A percentile compares a stretch with the other conserved stretches of the same genome.
phyloP scores from a whole-genome alignment of 2,797 vertebrate genomes.

The Artibeus lituratus region DNA sequence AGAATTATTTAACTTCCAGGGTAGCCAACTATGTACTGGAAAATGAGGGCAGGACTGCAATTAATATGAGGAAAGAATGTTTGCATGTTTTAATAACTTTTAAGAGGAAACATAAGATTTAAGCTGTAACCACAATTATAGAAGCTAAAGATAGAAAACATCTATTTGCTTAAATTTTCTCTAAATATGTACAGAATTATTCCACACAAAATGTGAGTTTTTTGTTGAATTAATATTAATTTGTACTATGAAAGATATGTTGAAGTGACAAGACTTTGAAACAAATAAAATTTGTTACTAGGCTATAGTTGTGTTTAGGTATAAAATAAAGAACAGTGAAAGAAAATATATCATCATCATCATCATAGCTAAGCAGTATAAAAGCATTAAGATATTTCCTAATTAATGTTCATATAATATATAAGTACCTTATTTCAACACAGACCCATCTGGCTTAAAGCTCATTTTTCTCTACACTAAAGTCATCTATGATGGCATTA shows the following conservation, averaged over 20 bases:
- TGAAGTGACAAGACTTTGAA: not conserved
- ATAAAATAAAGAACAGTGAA: not conserved
- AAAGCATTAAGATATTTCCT: not conserved
- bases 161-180: slow-evolving; percentile 42
- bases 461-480: not conserved
- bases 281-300: not conserved
- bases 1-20: slow-evolving; percentile 77
- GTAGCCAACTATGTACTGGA: slow-evolving; percentile 70
- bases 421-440: not conserved
- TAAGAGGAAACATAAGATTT: slow-evolving; percentile 70
- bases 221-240: slow-evolving; percentile 37
- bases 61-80: slow-evolving; percentile 69
- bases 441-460: not conserved
- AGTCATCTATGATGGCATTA: not conserved
- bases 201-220: not conserved
- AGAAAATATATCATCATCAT: not conserved
- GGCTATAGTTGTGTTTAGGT: not conserved
- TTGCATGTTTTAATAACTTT: slow-evolving; percentile 74
- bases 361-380: not conserved
- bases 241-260: not conserved
- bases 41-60: slow-evolving; percentile 75
- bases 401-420: not conserved
- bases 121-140: slow-evolving; percentile 56
- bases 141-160: slow-evolving; percentile 37
- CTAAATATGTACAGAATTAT: slow-evolving; percentile 43